A percentile compares a stretch with the other conserved stretches of the same genome.
These are phyloP conservation scores for Chiloscyllium punctatum DNA, from an alignment of 2,797 vertebrate species.

Conservation along the genomic window DNA sequence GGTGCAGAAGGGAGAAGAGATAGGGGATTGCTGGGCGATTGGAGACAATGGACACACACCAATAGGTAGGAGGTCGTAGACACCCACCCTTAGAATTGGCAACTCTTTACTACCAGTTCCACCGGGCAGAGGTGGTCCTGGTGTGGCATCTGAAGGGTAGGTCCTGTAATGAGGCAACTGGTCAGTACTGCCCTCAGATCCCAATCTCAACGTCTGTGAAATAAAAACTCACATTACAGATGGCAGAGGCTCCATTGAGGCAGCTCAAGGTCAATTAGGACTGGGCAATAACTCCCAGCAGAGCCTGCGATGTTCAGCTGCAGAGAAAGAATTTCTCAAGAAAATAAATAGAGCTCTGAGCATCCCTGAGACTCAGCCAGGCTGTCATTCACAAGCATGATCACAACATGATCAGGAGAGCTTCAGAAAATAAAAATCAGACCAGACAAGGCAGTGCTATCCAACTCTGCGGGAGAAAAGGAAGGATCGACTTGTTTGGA, in stretches of 20 bases:
- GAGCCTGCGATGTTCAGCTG: too few species aligned
- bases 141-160: not conserved
- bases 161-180: not conserved
- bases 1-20: too few species aligned
- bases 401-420: not conserved
- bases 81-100: not conserved
- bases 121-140: not conserved
- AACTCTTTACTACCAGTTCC: not conserved
- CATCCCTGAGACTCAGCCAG: not conserved
- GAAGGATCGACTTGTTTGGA: not conserved
- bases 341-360: not conserved
- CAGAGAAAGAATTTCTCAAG: too few species aligned
- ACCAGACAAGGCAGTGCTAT: not conserved
- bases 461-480: not conserved
- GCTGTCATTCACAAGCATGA: not conserved
- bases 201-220: too few species aligned
- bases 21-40: not conserved
- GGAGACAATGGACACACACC: too few species aligned
- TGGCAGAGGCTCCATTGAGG: too few species aligned
- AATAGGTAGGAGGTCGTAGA: not conserved
- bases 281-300: too few species aligned
- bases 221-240: too few species aligned
- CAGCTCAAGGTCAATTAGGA: too few species aligned
- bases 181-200: not conserved
- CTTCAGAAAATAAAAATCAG: not conserved